Conservation (phyloP, 2,797 vertebrate species). For the Mus caroli region DNA sequence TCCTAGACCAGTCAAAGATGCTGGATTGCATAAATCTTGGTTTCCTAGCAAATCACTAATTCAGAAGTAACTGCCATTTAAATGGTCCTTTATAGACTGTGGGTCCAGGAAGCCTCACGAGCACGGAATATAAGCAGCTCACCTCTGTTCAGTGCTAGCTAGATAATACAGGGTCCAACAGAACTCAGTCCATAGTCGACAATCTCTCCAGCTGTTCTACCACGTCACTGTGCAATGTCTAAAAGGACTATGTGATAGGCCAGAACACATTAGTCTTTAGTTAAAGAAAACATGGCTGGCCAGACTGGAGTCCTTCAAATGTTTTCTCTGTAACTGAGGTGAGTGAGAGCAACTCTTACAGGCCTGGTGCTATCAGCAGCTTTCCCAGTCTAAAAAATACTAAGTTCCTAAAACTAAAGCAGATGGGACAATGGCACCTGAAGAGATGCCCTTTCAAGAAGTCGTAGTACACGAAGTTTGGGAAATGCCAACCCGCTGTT, state of each 20-base stretch:
- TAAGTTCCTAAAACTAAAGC: not conserved
- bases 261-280: not conserved
- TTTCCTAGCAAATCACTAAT: not conserved
- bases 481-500: not conserved
- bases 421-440: not conserved
- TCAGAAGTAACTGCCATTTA: not conserved
- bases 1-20: not conserved
- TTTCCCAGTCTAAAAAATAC: not conserved
- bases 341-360: not conserved
- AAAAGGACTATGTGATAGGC: not conserved
- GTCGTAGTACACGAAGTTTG: not conserved
- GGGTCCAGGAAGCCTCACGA: not conserved
- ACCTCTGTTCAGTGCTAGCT: not conserved
- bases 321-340: not conserved
- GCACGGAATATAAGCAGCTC: not conserved
- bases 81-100: slow-evolving; percentile 41
- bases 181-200: not conserved
- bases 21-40: not conserved
- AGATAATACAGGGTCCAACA: not conserved
- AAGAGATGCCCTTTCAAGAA: not conserved
- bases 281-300: not conserved
- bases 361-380: not conserved
- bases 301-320: not conserved
- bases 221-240: not conserved
- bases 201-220: not conserved